Evolutionary conservation across 2,888 invertebrate species (phyloP).

Genomic region (Pristionchus japonicus): DNA sequence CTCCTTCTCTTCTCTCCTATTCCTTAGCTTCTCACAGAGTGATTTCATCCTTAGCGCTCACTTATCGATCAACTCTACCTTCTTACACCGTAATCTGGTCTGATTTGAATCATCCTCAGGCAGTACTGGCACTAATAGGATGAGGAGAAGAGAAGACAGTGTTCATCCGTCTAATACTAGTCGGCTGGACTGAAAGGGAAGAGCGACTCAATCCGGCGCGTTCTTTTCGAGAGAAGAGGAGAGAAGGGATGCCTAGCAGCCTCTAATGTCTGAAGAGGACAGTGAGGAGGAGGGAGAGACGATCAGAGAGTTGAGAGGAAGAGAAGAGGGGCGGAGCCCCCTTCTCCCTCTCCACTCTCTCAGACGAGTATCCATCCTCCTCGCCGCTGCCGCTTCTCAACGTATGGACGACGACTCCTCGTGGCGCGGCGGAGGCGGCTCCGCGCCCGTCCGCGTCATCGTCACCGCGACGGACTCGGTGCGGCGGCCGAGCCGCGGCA

Average conservation of each 20-base stretch:
- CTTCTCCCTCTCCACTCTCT: conserved; percentile 46
- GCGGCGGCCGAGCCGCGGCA: conserved; percentile 17
- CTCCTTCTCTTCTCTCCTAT: neutral
- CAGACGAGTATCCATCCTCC: conserved; percentile 8
- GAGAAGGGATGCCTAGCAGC: neutral
- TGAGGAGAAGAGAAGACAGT: neutral
- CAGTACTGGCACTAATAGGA: neutral
- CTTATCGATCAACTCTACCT: neutral
- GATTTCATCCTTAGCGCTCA: too few relatives aligned
- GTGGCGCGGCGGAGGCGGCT: neutral
- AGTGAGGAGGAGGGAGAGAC: conserved; percentile 26
- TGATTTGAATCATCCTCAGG: neutral
- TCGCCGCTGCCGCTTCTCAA: neutral
- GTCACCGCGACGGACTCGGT: conserved; percentile 46
- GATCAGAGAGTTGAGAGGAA: conserved; percentile 48
- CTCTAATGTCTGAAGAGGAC: conserved; percentile 20
- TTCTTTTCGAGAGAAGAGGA: neutral
- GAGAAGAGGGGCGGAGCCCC: conserved; percentile 49
- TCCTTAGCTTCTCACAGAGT: too few relatives aligned
- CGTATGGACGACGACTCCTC: neutral
- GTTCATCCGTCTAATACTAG: neutral
- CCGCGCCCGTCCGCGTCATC: conserved; percentile 45
- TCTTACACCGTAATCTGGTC: neutral
- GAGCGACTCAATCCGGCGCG: neutral
- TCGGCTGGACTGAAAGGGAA: neutral